Evolutionary conservation across 2,113 vertebrate genomes (phyloP), one percentile per base, ranked within the genome.

Genomic region (Siniperca knerii): DNA sequence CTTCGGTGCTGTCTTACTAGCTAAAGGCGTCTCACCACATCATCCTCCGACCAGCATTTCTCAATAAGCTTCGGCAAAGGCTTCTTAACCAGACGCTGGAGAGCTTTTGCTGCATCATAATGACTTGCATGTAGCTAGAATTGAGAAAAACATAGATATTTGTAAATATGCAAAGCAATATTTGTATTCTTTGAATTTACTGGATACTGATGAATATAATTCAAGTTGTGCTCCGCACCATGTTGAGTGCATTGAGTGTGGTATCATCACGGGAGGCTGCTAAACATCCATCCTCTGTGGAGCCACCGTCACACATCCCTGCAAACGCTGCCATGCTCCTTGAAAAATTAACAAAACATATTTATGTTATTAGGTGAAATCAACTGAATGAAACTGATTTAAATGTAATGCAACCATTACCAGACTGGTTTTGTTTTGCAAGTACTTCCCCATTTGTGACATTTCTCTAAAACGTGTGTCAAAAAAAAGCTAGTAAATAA

Each of bases 241-340:
- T 99, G 88, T 99, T 99, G 82, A 99, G 96, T 0, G 98, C 98
- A 0, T 99, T 99, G n/a, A 99, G 97, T 0, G 98, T 99, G 44
- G 98, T 99, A 85, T 99, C 98, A 0, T 99, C 98, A 12, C 98
- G 96, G 67, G 98, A 99, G 0, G 98, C 98, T 62, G 98, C 98
- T 1, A 99, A 96, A 64, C 98, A 99, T 42, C 98, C 98, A 1
- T 99, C 98, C 89, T 99, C 98, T 0, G 98, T 99, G 78, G 98
- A 99, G 23, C 98, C 98, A 68, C 98, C 98, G 0, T 99, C 98
- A 85, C 98, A 99, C 98, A 99, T 99, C 16, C 98, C 98, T 61
- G 98, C 98, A 94, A 99, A 99, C 0, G 98, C 98, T 35, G 98
- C 98, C 98, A 99, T 99, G 95, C 98, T 99, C 98, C 98, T 99